These are phyloP conservation scores for Sminthurinus aureus DNA, from an alignment of 2,888 invertebrate species.

Conservation along the genomic window DNA sequence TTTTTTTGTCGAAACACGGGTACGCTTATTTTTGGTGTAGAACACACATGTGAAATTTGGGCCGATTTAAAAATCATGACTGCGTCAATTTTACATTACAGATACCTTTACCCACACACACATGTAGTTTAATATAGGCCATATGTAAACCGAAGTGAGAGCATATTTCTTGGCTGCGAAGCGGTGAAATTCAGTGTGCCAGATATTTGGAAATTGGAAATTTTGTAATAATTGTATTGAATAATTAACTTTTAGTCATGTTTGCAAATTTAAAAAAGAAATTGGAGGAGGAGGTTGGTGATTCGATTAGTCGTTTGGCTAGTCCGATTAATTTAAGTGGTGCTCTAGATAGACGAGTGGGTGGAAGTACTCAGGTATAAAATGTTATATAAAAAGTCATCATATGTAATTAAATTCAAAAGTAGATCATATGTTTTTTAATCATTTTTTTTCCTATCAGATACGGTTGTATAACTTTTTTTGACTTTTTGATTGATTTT, in stretches of 20 bases:
- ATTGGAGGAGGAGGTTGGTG: slow-evolving; percentile 72
- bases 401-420: no score
- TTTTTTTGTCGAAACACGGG: no score
- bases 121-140: no score
- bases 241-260: slow-evolving; percentile 67
- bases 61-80: no score
- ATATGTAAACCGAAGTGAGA: no score
- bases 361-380: slow-evolving; percentile 45
- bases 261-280: slow-evolving; percentile 89
- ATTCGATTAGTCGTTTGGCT: slow-evolving; percentile 49
- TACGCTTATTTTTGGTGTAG: no score
- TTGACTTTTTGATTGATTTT: not conserved
- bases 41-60: no score
- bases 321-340: slow-evolving; percentile 46
- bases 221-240: not conserved
- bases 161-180: no score
- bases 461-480: not conserved
- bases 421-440: not conserved
- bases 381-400: not conserved
- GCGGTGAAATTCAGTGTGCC: no score
- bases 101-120: no score
- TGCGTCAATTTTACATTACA: no score
- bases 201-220: no score
- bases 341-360: slow-evolving; percentile 45
- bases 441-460: not conserved